phyloP scores from a whole-genome alignment of 2,888 invertebrate species.

The Catocala sponsa region DNA sequence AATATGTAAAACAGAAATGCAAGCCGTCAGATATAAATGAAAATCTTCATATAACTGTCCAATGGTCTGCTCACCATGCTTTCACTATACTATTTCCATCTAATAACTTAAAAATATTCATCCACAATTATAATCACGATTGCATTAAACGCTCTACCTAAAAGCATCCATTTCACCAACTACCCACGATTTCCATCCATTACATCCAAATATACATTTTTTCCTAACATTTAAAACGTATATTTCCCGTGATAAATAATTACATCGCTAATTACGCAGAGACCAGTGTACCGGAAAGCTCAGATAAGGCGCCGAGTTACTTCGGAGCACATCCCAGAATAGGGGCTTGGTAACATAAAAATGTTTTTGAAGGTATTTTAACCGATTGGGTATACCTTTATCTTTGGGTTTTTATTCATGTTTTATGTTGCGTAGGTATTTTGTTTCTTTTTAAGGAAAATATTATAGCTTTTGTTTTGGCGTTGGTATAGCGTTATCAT shows the following conservation, averaged over 20 bases:
- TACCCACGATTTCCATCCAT: slow-evolving; percentile 4
- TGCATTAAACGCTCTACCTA: not conserved
- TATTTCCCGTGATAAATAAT: slow-evolving; percentile 54
- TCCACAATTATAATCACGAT: not conserved
- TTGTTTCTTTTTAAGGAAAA: not conserved
- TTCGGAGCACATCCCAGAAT: slow-evolving; percentile 27
- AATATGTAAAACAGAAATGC: too few relatives aligned
- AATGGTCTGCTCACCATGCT: too few relatives aligned
- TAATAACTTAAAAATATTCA: not conserved
- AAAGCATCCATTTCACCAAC: slow-evolving; percentile 1
- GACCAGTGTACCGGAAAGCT: slow-evolving; percentile 58
- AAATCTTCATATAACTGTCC: too few relatives aligned
- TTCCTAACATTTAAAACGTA: slow-evolving; percentile 38
- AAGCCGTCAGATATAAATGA: too few relatives aligned
- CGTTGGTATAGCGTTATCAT: not conserved
- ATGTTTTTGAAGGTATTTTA: slow-evolving; percentile 23
- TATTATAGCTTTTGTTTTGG: not conserved
- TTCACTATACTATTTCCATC: too few relatives aligned
- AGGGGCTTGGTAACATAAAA: slow-evolving; percentile 28
- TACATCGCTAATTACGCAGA: slow-evolving; percentile 59
- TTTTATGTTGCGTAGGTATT: not conserved
- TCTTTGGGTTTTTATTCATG: slow-evolving; percentile 11
- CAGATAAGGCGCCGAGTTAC: slow-evolving; percentile 51
- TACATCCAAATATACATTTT: slow-evolving; percentile 14
- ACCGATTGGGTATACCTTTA: slow-evolving; percentile 21